phyloP scores from a whole-genome alignment of 2,113 vertebrate species.

The Paracanthobrama guichenoti region DNA sequence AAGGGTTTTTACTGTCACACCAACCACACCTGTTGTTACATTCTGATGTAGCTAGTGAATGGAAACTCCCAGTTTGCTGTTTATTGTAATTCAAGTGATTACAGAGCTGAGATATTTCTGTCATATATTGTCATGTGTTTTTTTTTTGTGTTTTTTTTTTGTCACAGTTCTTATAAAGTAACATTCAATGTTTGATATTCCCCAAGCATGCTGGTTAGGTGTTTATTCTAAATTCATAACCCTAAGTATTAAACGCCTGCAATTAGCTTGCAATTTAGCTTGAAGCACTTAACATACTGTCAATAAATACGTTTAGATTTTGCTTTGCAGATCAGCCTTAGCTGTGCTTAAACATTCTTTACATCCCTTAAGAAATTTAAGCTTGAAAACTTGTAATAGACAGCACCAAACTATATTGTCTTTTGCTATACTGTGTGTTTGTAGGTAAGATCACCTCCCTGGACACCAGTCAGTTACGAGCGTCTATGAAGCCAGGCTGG shows the following conservation, averaged over 20 bases:
- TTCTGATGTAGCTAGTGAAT: not conserved
- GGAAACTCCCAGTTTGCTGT: conserved; percentile 11
- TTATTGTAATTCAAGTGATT: not conserved
- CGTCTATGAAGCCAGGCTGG: conserved; percentile 98
- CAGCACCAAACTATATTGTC: not conserved
- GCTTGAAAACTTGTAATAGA: not conserved
- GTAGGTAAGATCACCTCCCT: conserved; percentile 97
- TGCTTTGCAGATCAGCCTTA: not conserved
- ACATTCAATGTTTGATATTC: not conserved
- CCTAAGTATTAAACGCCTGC: not conserved
- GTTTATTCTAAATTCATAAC: not conserved
- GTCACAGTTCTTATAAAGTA: not conserved
- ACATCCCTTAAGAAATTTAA: not conserved
- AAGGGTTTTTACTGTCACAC: not conserved
- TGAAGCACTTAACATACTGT: not conserved
- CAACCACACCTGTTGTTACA: conserved; percentile 14
- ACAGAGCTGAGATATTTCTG: not conserved
- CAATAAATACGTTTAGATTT: not conserved
- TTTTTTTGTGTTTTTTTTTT: not conserved
- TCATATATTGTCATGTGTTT: not conserved
- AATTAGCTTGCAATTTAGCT: too few species aligned
- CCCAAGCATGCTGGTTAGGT: not conserved
- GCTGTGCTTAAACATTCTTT: not conserved
- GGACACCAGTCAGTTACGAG: conserved; percentile 94
- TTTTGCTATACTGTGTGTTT: conserved; percentile 4